A percentile compares a stretch with the other conserved stretches of the same genome.
Conservation (phyloP, 1,140 invertebrate species). For the Andrena cerasifolii region DNA sequence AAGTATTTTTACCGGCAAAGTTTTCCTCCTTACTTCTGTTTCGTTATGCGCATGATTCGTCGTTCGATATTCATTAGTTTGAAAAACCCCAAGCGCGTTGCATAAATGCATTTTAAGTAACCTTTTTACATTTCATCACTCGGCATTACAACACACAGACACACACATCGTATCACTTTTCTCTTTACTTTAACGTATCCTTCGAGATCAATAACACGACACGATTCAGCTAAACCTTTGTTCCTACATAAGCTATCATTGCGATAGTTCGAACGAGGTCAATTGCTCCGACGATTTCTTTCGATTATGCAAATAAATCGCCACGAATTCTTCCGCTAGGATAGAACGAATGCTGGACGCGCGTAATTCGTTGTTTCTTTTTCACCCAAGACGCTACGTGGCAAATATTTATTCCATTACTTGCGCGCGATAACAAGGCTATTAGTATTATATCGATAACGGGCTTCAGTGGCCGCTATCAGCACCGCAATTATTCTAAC, state of each 20-base stretch:
- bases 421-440: slow-evolving; percentile 25
- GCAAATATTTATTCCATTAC: slow-evolving; percentile 26
- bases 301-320: background rate
- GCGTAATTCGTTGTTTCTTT: background rate
- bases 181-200: slow-evolving; percentile 36
- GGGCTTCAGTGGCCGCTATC: slow-evolving; percentile 15
- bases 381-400: background rate
- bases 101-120: slow-evolving; percentile 17
- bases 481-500: slow-evolving; percentile 10
- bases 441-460: slow-evolving; percentile 41
- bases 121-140: background rate
- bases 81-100: slow-evolving; percentile 1
- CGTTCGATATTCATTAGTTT: slow-evolving; percentile 16
- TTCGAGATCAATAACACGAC: slow-evolving; percentile 36
- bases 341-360: background rate
- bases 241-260: background rate
- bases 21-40: background rate
- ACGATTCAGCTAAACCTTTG: background rate
- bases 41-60: background rate
- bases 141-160: background rate
- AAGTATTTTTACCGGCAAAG: background rate
- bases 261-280: slow-evolving; percentile 26
- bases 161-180: background rate
- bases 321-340: background rate
- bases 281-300: slow-evolving; percentile 20